Base-by-base conservation (phyloP, 2,113 vertebrate species). In the Probosciger aterrimus region DNA sequence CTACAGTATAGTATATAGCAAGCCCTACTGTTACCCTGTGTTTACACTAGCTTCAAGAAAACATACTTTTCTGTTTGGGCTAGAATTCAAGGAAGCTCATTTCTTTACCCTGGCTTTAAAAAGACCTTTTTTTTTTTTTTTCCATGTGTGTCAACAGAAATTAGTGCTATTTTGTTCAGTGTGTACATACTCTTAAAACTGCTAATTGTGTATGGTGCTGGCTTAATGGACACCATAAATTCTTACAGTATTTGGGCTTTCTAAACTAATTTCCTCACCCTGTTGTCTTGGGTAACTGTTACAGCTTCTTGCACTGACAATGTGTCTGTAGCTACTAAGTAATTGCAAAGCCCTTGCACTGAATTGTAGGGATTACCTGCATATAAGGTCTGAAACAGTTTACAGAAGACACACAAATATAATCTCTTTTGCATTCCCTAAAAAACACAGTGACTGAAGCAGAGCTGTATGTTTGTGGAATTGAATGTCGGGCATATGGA, bases 1-100 rank as follows among this genome's bases (percentile, higher is more conserved):
- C 50, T 78, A 52, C 64, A 82, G 67, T 70, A 39, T 6, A 77
- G n/a, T 16, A 37, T 85, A 95, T 35, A 81, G 47, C 50, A 92
- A 89, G 52, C n/a, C 9, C 49, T 81, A 46, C 85, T 81, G 37
- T 87, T 93, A 59, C 20, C 15, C 5, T 1, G 2, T 94, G 50
- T 95, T 97, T 91, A 78, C n/a, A 75, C 41, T 92, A 85, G 82
- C 89, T 94, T 37, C 52, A 47, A 47, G 37, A 82, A 92, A 81
- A 77, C 25, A 47, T 67, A 69, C 11, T 85, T 93, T 90, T 80
- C 41, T 95, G 31, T 87, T 94, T 81, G 67, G 76, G 63, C 69
- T 92, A 81, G 82, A 83, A 81, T 67, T 82, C 25, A 84, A 87
- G 85, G 69, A 96, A 93, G 14, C 18, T 30, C 30, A 30, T 95